Conservation (phyloP, 2,113 vertebrate species). For the Odobenus rosmarus region DNA sequence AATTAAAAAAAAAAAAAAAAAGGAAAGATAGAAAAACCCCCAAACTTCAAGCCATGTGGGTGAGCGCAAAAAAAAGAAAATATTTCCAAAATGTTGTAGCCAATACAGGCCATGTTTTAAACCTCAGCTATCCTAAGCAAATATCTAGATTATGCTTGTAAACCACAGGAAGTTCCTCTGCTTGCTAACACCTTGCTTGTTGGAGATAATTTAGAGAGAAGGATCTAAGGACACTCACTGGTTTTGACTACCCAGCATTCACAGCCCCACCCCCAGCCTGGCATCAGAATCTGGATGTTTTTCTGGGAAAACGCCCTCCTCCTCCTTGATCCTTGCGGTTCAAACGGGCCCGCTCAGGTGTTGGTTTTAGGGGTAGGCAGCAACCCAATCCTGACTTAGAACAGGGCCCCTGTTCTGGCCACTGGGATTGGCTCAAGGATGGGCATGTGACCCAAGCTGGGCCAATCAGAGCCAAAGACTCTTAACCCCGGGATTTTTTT, state of each 20-base stretch:
- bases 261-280: background rate
- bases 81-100: conserved; percentile 64
- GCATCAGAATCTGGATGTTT: background rate
- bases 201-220: conserved; percentile 24
- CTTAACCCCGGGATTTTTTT: background rate
- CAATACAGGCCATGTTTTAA: conserved; percentile 31
- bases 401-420: background rate
- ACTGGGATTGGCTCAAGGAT: background rate
- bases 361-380: background rate
- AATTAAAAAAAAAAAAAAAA: conserved; percentile 22
- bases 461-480: conserved; percentile 47
- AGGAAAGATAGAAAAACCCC: background rate
- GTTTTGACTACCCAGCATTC: background rate
- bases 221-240: background rate
- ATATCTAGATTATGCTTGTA: conserved; percentile 35
- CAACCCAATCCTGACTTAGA: background rate
- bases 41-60: conserved; percentile 62
- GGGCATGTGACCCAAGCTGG: background rate
- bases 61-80: conserved; percentile 60
- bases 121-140: conserved; percentile 60
- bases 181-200: conserved; percentile 19
- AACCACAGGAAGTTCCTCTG: background rate
- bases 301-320: background rate
- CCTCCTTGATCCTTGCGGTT: background rate
- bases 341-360: background rate